Percentiles rank a stretch among this genome's conserved stretches.
Conservation (phyloP, 2,797 vertebrate species). For the Mionectes olivaceus region DNA sequence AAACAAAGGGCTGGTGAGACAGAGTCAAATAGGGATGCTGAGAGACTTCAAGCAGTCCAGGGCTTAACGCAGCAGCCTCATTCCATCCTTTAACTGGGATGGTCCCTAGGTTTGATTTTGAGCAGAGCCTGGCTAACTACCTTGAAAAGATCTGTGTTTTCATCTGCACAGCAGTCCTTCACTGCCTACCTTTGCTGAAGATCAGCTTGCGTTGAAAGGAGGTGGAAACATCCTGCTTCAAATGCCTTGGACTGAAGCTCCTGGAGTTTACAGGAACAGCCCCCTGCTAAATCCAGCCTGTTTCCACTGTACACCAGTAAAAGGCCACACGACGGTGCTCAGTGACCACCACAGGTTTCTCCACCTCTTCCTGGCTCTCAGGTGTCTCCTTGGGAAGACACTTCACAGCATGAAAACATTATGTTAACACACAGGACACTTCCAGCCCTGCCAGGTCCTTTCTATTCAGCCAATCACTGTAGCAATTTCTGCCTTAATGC, state of each 20-base stretch:
- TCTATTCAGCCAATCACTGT: background rate
- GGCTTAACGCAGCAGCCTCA: rapidly evolving
- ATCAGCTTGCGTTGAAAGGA: background rate
- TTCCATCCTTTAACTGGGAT: background rate
- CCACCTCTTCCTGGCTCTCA: background rate
- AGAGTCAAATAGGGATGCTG: background rate
- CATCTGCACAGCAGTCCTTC: background rate
- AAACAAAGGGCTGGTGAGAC: background rate
- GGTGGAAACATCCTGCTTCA: background rate
- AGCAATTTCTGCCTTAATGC: background rate
- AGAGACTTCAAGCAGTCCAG: background rate
- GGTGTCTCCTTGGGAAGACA: background rate
- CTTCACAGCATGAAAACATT: background rate
- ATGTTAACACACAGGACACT: background rate
- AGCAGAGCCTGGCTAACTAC: background rate
- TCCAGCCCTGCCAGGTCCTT: background rate
- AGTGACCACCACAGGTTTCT: background rate
- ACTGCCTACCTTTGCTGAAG: background rate
- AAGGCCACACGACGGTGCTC: rapidly evolving
- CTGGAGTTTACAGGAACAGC: background rate
- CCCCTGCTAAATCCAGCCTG: background rate
- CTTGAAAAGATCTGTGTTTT: background rate
- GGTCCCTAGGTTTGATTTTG: background rate
- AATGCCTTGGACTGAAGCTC: background rate
- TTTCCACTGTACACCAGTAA: background rate